Conservation (phyloP, 1,140 invertebrate genomes). For the Holotrichia oblita region DNA sequence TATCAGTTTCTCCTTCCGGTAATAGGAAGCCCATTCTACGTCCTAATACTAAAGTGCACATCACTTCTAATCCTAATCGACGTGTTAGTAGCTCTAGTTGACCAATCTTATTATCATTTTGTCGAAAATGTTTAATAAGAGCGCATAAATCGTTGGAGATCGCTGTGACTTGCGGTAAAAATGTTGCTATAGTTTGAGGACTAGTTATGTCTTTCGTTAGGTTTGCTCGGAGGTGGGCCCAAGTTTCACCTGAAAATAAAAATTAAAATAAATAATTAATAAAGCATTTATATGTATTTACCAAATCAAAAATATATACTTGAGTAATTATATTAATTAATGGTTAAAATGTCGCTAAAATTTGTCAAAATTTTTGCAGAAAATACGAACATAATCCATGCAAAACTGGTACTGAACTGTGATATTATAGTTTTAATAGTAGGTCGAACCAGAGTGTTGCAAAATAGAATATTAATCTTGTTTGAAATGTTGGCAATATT, state of each 20-base stretch:
- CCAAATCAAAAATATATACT: no score
- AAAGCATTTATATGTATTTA: no score
- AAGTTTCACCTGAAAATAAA: slow-evolving; percentile 70
- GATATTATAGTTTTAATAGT: no score
- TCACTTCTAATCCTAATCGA: slow-evolving; percentile 81
- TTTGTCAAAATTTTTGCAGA: no score
- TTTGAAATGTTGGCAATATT: no score
- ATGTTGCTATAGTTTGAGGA: slow-evolving; percentile 77
- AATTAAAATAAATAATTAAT: not conserved
- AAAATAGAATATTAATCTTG: no score
- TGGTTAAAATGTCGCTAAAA: no score
- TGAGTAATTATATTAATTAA: no score
- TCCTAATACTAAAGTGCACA: slow-evolving; percentile 80
- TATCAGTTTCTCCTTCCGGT: slow-evolving; percentile 65
- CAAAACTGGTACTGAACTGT: no score
- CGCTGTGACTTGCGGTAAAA: slow-evolving; percentile 78
- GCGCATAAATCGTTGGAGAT: slow-evolving; percentile 84
- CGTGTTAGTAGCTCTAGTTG: slow-evolving; percentile 79
- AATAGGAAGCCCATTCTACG: slow-evolving; percentile 82
- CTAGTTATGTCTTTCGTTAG: slow-evolving; percentile 82
- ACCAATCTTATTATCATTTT: slow-evolving; percentile 62
- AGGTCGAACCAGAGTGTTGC: no score
- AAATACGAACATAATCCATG: no score
- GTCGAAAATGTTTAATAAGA: slow-evolving; percentile 67
- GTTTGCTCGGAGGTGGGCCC: slow-evolving; percentile 77